Percentiles rank a stretch among this genome's conserved stretches.
These are phyloP conservation scores for Corythaixoides concolor DNA, from an alignment of 2,113 vertebrate species.

Conservation along the genomic window DNA sequence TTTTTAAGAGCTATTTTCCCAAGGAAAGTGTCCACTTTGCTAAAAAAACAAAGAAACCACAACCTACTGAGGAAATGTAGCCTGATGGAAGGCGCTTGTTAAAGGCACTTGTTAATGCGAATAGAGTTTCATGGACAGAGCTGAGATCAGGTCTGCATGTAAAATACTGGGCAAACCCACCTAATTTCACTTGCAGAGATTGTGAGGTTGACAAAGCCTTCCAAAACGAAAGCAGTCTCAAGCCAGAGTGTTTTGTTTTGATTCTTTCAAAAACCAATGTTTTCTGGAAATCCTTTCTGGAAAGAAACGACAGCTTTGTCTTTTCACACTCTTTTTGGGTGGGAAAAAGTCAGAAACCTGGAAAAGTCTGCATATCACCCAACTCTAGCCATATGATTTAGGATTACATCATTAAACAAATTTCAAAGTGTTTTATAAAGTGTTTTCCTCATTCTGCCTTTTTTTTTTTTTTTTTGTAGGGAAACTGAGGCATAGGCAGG, in stretches of 20 bases:
- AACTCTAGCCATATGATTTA: neutral
- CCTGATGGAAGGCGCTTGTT: neutral
- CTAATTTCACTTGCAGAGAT: neutral
- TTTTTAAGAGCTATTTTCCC: neutral
- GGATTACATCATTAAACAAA: neutral
- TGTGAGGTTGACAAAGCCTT: neutral
- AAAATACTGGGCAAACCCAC: neutral
- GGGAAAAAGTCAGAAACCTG: neutral
- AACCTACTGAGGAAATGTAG: neutral
- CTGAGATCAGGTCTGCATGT: neutral
- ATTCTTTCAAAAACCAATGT: neutral
- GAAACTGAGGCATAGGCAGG: neutral
- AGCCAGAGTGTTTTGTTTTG: neutral
- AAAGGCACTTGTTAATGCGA: neutral
- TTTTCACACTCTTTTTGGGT: slow-evolving; percentile 6
- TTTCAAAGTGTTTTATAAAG: neutral
- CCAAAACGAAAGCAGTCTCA: neutral
- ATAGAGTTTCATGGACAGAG: neutral
- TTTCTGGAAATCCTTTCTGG: neutral
- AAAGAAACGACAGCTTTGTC: slow-evolving; percentile 18
- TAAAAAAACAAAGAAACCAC: neutral
- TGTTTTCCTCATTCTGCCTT: neutral
- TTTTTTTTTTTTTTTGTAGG: neutral
- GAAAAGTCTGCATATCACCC: neutral
- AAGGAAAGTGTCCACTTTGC: neutral